phyloP scores from a whole-genome alignment of 2,888 invertebrate genomes.

The Flexamia atlantica region DNA sequence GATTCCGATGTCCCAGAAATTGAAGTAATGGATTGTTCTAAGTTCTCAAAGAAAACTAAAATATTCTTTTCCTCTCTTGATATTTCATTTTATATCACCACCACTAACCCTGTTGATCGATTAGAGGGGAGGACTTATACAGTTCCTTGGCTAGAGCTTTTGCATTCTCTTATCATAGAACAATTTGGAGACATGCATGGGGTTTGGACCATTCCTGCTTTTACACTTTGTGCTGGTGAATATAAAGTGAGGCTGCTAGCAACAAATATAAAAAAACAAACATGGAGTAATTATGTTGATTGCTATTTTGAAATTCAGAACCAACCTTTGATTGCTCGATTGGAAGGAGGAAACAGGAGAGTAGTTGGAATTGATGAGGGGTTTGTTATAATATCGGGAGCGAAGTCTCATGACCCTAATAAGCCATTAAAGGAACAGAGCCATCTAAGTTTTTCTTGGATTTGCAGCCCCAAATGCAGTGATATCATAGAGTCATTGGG shows the following conservation, averaged over 20 bases:
- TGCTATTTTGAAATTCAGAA: not conserved
- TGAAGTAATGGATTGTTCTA: too few relatives aligned
- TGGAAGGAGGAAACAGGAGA: slow-evolving; percentile 2
- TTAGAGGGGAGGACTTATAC: too few relatives aligned
- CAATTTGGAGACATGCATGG: too few relatives aligned
- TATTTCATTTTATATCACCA: too few relatives aligned
- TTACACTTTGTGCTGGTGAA: not conserved
- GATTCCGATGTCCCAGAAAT: too few relatives aligned
- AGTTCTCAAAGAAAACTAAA: too few relatives aligned
- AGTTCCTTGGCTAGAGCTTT: too few relatives aligned
- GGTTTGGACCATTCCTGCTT: not conserved
- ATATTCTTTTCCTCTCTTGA: too few relatives aligned
- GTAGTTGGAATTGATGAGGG: not conserved
- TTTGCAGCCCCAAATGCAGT: not conserved
- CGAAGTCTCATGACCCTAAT: not conserved
- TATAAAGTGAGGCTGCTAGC: not conserved
- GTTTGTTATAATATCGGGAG: not conserved
- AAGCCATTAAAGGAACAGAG: not conserved
- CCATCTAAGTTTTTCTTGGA: not conserved
- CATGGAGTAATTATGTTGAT: not conserved
- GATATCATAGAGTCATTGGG: not conserved
- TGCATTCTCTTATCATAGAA: too few relatives aligned
- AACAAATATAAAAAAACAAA: not conserved
- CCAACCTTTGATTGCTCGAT: not conserved
- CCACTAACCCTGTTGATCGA: too few relatives aligned